These are phyloP conservation scores for Antheraea yamamai DNA, from an alignment of 2,888 invertebrate genomes.

Conservation along the genomic window DNA sequence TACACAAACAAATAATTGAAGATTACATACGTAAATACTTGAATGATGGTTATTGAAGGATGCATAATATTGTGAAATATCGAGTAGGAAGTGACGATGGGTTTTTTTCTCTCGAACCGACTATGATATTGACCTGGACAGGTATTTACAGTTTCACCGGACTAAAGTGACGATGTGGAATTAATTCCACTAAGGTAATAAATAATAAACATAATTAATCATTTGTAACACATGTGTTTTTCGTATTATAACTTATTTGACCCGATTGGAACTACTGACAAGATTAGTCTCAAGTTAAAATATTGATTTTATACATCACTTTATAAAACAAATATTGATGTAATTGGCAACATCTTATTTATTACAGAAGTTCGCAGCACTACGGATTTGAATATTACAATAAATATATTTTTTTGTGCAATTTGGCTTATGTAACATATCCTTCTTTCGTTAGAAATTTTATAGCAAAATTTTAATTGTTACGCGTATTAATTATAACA, in stretches of 20 bases:
- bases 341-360: background rate
- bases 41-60: background rate
- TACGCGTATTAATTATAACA: too few species aligned
- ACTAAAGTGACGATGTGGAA: too few species aligned
- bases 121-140: too few species aligned
- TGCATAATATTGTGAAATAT: background rate
- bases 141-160: too few species aligned
- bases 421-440: too few species aligned
- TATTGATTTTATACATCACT: background rate
- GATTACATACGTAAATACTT: background rate
- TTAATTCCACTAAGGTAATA: background rate
- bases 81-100: background rate
- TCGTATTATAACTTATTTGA: background rate
- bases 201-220: background rate
- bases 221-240: background rate
- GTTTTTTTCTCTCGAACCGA: too few species aligned
- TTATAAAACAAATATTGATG: background rate
- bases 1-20: too few species aligned
- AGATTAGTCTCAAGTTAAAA: background rate
- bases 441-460: too few species aligned
- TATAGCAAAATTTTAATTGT: too few species aligned
- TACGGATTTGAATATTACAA: too few species aligned
- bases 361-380: too few species aligned
- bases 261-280: background rate
- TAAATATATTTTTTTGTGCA: too few species aligned